A percentile compares a stretch with the other conserved stretches of the same genome.
phyloP scores from a whole-genome alignment of 2,888 invertebrate genomes.

The Lasioglossum leucozonium region DNA sequence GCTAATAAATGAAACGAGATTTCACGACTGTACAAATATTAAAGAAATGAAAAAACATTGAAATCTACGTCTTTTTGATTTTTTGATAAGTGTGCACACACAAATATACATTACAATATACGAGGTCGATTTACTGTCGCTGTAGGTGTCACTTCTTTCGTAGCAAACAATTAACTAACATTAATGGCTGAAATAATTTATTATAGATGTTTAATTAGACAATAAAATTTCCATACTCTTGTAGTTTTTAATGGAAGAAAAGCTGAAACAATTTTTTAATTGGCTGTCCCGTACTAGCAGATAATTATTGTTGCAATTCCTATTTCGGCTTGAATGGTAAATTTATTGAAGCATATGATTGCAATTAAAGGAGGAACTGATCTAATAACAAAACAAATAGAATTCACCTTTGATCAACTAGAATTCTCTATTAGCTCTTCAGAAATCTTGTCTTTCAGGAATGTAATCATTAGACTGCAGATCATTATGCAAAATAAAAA shows the following conservation, averaged over 20 bases:
- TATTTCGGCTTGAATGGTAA: neutral
- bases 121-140: conserved; percentile 13
- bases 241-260: neutral
- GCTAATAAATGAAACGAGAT: neutral
- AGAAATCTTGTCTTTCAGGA: neutral
- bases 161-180: conserved; percentile 25
- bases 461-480: conserved; percentile 2
- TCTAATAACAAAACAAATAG: neutral
- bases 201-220: conserved; percentile 14
- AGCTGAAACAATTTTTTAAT: too few species aligned
- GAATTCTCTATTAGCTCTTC: neutral
- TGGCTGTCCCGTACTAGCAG: neutral
- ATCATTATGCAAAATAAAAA: neutral
- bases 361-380: neutral
- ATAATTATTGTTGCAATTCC: neutral
- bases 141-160: conserved; percentile 22
- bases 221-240: conserved; percentile 7
- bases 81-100: neutral
- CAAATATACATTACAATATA: conserved; percentile 32
- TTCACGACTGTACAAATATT: neutral
- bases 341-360: neutral
- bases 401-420: neutral
- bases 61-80: conserved; percentile 5
- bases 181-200: conserved; percentile 19
- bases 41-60: neutral